Base-by-base conservation (phyloP, 2,888 invertebrate species). In the Acanthopleura granulata region DNA sequence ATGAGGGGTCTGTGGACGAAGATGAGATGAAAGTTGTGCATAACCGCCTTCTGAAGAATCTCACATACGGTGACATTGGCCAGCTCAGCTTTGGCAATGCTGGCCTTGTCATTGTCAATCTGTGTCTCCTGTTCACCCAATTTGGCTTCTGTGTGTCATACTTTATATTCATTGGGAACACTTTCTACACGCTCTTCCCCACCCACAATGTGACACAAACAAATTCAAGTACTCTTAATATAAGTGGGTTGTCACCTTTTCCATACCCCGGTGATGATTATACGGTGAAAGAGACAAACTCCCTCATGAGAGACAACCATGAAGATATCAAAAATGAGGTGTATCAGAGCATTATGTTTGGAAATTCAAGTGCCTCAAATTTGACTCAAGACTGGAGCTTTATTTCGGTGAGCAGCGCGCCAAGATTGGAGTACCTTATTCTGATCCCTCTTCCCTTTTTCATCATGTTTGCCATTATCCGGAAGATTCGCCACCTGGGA, bases 161-260 rank as follows among this genome's bases (percentile, higher is more conserved):
- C 78, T 89, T 84, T 76, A 88, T 89, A 30, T 89, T 90, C 72
- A 82, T 90, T 18, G 89, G 88, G 11, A 89, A 89, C 75, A 88
- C 90, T 0, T 74, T 89, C 15, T 76, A 79, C 62, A 78, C 83
- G 0, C 73, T 89, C 51, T 87, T 89, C 79, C 88, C 89, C 0
- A 51, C 72, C 70, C 22, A 30, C 0, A 18, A 50, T 25, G 72
- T 72, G 49, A 50, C 71, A 29, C 30, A 25, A 12, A 61, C 16
- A 29, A 62, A 62, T 62, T 16, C 14, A 1, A 49, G 49, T 22
- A 62, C 15, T 25, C 12, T 9, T 30, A 18, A 40, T 30, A 62
- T 40, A 15, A 49, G 40, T 71, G 40, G 4, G 4, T 6, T 16
- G 16, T 11, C 40, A 22, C 1, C 40, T 16, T 18, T 40, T 22